These are phyloP conservation scores for Cryptomyrus ogoouensis DNA, from an alignment of 2,113 vertebrate species.

Conservation along the genomic window DNA sequence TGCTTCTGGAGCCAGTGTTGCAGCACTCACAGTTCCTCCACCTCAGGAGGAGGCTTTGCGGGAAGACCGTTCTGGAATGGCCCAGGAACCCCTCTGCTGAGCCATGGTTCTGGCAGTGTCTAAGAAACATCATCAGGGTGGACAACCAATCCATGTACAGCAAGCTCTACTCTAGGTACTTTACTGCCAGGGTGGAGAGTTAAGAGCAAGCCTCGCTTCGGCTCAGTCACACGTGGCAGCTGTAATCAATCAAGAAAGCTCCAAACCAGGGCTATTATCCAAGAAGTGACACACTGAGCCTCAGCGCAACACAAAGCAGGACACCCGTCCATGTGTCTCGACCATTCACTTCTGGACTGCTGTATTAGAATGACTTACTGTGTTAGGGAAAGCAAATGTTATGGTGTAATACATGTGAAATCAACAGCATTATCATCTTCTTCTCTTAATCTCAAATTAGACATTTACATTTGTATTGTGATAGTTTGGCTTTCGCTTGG, in stretches of 20 bases:
- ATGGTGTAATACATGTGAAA: background rate
- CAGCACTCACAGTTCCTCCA: conserved; percentile 71
- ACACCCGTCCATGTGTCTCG: background rate
- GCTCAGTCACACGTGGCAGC: background rate
- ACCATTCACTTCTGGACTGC: background rate
- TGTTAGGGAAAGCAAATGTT: background rate
- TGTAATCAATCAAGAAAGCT: background rate
- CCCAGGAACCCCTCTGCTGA: conserved; percentile 64
- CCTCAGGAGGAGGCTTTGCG: conserved; percentile 64
- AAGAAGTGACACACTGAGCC: background rate
- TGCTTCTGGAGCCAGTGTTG: conserved; percentile 72
- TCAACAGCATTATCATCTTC: background rate
- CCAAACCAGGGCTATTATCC: background rate
- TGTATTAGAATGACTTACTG: background rate
- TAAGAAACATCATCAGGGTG: conserved; percentile 55
- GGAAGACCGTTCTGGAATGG: conserved; percentile 72
- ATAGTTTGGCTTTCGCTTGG: background rate
- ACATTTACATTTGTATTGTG: background rate
- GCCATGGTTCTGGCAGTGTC: conserved; percentile 69
- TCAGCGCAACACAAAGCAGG: background rate
- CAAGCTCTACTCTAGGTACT: conserved; percentile 58
- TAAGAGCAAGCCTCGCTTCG: background rate
- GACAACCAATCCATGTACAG: conserved; percentile 64
- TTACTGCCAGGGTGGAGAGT: conserved; percentile 35
- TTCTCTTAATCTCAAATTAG: background rate